phyloP scores from a whole-genome alignment of 2,797 vertebrate genomes.

The Rhinella marina region DNA sequence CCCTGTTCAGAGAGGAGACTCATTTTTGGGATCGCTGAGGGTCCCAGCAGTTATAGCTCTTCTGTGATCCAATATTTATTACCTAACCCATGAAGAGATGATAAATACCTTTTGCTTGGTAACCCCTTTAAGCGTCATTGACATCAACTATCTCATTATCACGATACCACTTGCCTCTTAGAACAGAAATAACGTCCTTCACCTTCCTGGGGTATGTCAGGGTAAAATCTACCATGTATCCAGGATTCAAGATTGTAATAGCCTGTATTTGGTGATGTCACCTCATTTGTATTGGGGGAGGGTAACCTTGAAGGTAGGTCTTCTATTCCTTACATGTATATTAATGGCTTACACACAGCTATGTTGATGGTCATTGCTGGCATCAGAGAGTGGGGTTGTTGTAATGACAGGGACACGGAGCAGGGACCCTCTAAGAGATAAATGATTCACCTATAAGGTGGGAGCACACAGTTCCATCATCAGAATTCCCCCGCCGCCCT shows the following conservation, averaged over 20 bases:
- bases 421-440: constrained; percentile 63
- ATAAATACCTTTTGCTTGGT: too few relatives aligned
- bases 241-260: too few relatives aligned
- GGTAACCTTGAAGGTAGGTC: background rate
- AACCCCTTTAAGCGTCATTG: too few relatives aligned
- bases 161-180: background rate
- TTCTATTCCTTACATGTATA: background rate
- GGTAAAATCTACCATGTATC: background rate
- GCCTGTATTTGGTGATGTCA: too few relatives aligned
- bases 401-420: constrained; percentile 30
- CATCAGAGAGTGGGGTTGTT: background rate
- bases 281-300: too few relatives aligned
- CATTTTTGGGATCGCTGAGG: too few relatives aligned
- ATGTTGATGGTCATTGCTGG: background rate
- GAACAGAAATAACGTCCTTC: too few relatives aligned
- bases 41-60: too few relatives aligned
- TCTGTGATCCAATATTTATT: too few relatives aligned
- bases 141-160: background rate
- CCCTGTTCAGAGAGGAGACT: too few relatives aligned
- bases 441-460: constrained; percentile 62
- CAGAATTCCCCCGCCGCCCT: constrained; percentile 62
- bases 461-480: constrained; percentile 65
- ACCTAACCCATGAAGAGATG: too few relatives aligned
- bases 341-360: background rate
- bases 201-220: background rate